Conservation (phyloP, 2,113 vertebrate genomes). For the Rhodinocichla rosea region DNA sequence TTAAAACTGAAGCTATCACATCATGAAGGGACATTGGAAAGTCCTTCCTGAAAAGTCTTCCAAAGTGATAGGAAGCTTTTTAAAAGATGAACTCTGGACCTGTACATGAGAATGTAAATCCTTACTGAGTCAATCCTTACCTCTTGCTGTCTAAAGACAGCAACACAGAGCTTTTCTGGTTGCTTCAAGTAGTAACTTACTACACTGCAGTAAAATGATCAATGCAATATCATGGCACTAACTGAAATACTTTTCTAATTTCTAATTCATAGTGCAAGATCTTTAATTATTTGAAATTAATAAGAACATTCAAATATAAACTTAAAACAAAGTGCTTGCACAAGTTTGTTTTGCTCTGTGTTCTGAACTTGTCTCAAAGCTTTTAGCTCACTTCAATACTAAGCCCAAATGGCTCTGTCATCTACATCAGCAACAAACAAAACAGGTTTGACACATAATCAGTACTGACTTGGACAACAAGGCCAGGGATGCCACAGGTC, state of each 20-base stretch:
- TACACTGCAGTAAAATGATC: neutral
- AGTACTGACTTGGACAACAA: constrained; percentile 88
- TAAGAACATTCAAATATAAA: neutral
- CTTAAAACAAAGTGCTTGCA: neutral
- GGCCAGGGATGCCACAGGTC: constrained; percentile 87
- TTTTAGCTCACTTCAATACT: neutral
- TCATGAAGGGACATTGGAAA: neutral
- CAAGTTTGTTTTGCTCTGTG: neutral
- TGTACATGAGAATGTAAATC: neutral
- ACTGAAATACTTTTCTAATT: neutral
- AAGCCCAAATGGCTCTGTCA: neutral
- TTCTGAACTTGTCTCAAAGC: neutral
- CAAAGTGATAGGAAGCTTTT: neutral
- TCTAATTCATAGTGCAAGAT: neutral
- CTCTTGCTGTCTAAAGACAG: neutral
- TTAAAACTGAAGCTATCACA: neutral
- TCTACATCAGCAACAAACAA: neutral
- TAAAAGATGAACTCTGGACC: neutral
- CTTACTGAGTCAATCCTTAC: neutral
- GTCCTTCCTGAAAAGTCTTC: neutral
- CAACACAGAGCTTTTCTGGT: neutral
- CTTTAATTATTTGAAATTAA: neutral
- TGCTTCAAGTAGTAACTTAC: neutral
- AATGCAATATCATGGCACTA: neutral
- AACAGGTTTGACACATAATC: fast-evolving